These are phyloP conservation scores for Imbricaverruca yamaguchii DNA, from an alignment of 2,888 invertebrate genomes.

Conservation along the genomic window DNA sequence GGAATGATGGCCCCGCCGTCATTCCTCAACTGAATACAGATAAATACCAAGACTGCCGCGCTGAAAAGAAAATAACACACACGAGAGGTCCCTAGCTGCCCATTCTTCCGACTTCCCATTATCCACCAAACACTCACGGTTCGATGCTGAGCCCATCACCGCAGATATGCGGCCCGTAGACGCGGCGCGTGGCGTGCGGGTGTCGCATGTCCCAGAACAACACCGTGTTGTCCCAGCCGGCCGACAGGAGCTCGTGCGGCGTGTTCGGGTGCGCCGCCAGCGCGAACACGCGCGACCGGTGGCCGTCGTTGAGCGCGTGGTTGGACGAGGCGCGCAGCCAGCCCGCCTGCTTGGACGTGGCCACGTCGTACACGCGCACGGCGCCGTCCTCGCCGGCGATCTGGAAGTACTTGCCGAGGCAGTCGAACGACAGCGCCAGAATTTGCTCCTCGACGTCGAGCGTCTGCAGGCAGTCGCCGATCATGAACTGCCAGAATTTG, in stretches of 20 bases:
- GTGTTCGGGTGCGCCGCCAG: constrained; percentile 56
- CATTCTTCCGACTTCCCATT: too few relatives aligned
- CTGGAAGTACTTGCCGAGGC: constrained; percentile 49
- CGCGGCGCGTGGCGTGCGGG: constrained; percentile 52
- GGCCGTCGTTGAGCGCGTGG: constrained; percentile 48
- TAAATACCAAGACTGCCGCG: too few relatives aligned
- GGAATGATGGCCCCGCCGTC: too few relatives aligned
- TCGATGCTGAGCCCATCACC: constrained; percentile 61
- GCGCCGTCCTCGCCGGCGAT: constrained; percentile 58
- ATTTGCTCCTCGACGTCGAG: constrained; percentile 59
- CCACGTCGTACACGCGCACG: constrained; percentile 59
- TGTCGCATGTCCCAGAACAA: constrained; percentile 61
- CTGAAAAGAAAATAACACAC: too few relatives aligned
- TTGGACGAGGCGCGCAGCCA: constrained; percentile 5
- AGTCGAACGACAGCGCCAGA: constrained; percentile 55
- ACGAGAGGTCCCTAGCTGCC: too few relatives aligned
- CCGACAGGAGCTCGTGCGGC: constrained; percentile 55
- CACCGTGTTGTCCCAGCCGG: constrained; percentile 59
- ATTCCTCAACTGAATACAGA: too few relatives aligned
- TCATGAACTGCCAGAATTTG: constrained; percentile 61
- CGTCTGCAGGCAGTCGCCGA: constrained; percentile 55
- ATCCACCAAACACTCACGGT: constrained; percentile 37
- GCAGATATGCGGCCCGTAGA: constrained; percentile 55
- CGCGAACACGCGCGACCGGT: constrained; percentile 55
- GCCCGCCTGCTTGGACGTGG: constrained; percentile 41